Base-by-base conservation (phyloP, 2,888 invertebrate genomes). In the Meta bourneti region DNA sequence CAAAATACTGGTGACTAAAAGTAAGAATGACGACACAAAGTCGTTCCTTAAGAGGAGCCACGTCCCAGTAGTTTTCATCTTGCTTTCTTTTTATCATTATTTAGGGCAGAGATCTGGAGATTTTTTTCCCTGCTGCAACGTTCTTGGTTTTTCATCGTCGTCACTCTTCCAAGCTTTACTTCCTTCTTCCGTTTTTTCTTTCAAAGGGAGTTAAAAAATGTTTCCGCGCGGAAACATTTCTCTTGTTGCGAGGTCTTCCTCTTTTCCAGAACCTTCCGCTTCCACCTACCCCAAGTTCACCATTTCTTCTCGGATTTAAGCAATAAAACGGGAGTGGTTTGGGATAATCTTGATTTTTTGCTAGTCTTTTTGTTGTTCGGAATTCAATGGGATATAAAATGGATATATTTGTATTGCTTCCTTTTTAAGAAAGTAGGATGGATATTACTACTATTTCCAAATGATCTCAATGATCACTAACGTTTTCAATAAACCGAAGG, bases 211-310 rank as follows among this genome's bases (percentile, higher is more conserved):
- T 88, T 88, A 72, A 88, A 88, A 88, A 88, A 80, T 80, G 79
- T 88, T 88, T 80, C 81, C 88, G 74, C 71, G 72, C 79, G 72
- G 78, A 79, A 84, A 78, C 89, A 84, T 89, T 89, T 89, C 89
- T 89, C 89, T 89, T 89, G 83, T 89, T 89, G 77, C 78, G 7
- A 69, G 61, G 78, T 78, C 70, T 87, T 71, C 79, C 34, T 52
- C 20, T 72, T 13, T 83, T 61, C n/a, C 51, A 77, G 77, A 77
- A 77, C 61, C 61, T 77, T 61, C 79, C 54, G 20, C 48, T 19
- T 61, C 54, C 13, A 7, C 13, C 11, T 61, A 13, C 49, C 1
- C 52, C 11, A 7, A 13, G 51, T 72, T 52, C 16, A 20, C 83
- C 54, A 72, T 70, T 70, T 51, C 13, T 72, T 80, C 49, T 79